A percentile compares a stretch with the other conserved stretches of the same genome.
Conservation (phyloP, 2,113 vertebrate genomes). For the Paralichthys olivaceus region DNA sequence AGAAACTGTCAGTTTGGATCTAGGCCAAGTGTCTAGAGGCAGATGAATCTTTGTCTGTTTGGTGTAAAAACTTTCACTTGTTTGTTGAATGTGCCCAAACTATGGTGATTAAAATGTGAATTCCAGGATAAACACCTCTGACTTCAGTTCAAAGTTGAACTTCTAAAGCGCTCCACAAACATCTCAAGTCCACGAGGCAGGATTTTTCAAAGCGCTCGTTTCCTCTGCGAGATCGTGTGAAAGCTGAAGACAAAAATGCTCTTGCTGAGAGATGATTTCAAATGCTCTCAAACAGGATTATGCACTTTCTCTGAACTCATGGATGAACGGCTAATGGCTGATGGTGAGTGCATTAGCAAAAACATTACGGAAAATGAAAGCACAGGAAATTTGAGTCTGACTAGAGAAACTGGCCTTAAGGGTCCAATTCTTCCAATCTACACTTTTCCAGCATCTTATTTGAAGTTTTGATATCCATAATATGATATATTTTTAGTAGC, state of each 20-base stretch:
- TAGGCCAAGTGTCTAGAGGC: conserved; percentile 64
- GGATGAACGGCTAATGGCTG: conserved; percentile 26
- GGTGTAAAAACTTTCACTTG: conserved; percentile 38
- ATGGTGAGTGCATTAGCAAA: conserved; percentile 23
- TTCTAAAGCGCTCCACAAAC: neutral
- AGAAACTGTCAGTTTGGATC: conserved; percentile 61
- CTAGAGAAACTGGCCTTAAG: neutral
- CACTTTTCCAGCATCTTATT: neutral
- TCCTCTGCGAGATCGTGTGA: conserved; percentile 7
- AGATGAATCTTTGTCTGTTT: conserved; percentile 23
- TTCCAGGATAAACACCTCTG: conserved; percentile 30
- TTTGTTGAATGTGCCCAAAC: conserved; percentile 39
- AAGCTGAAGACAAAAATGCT: conserved; percentile 43
- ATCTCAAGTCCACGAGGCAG: conserved; percentile 17
- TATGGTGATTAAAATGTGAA: conserved; percentile 27
- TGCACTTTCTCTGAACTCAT: conserved; percentile 41
- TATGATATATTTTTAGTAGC: neutral
- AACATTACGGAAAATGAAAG: conserved; percentile 25
- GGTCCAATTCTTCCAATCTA: neutral
- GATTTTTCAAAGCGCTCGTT: neutral
- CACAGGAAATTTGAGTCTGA: neutral
- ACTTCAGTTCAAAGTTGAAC: conserved; percentile 36
- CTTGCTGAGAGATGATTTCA: conserved; percentile 23
- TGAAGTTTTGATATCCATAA: neutral
- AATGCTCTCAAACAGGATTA: conserved; percentile 38